Evolutionary conservation across 2,113 vertebrate species (phyloP), one percentile per base, ranked within the genome.

Genomic region (Antigone vipio): DNA sequence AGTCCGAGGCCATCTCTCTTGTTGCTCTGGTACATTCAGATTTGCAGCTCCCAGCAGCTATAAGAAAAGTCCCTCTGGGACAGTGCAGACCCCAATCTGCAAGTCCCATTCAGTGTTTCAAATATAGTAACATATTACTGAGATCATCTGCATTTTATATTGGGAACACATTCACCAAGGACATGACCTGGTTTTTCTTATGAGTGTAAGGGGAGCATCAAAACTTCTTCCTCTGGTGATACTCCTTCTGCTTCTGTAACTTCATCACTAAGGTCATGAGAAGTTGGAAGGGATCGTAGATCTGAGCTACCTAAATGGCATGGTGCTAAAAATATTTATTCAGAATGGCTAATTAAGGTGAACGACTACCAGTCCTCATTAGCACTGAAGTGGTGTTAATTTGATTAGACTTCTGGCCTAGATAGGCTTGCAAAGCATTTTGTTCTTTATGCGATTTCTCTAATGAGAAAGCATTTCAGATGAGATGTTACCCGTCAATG

Each of bases 341-440:
- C 81, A 89, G 89, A 91, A 95, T 89, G 86, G 81, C 42, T 95
- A 96, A 97, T 97, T 97, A 96, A 92, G 89, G 80, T 92, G 96
- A 94, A 89, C 91, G 58, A 89, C 92, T 95, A 96, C 86, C 93
- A 95, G 89, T 82, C 91, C 93, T 97, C 86, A 95, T 97, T 96
- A 95, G 89, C 95, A 94, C 50, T 95, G 92, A 97, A 92, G 92
- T 95, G 84, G 71, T 83, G 77, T 92, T 97, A 97, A 97, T 97
- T 97, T 97, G 95, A 97, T 97, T 95, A 97, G 89, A 91, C 91
- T 97, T 84, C 92, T 95, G 96, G 80, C 94, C 97, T 95, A 95
- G 67, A 97, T 97, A 96, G 73, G 27, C 72, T 93, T 89, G 66
- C 32, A 47, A 95, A 45, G 53, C 59, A 12, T 83, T 96, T 88